Base-by-base conservation (phyloP, 2,888 invertebrate genomes). In the Platerodrilus igneus region DNA sequence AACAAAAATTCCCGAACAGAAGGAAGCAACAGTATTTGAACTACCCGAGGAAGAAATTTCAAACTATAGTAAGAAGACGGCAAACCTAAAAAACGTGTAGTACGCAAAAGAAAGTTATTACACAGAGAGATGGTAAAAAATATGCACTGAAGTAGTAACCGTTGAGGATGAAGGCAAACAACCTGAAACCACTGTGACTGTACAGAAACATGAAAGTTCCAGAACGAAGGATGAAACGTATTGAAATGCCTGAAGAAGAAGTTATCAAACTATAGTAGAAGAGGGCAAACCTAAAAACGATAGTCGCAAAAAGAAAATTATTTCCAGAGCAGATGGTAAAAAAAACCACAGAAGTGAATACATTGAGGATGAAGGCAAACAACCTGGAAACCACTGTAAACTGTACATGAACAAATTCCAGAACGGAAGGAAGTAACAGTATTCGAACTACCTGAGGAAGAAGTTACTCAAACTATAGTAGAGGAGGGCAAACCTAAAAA, bases 331-430 rank as follows among this genome's bases (percentile, higher is more conserved):
- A 3, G 59, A 58, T 17, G 60, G 56, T 3, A 57, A 56, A 32
- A 55, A 67, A 57, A 42, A 54, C 10, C 53, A 55, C 15, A 69
- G 69, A 57, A 70, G 74, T 48, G 66, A 68, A 50, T 73, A 72
- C 0, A 56, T 70, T 21, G 48, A 47, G 29, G 47, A 37, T 10
- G 51, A 53, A n/a, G 53, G 52, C 29, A 50, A 52, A 39, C 38
- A 44, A 36, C 46, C 48, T 3, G n/a, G 41, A 53, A 48, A 45
- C 42, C 1, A 48, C 47, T 17, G 48, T 56, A 33, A n/a, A 50
- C 50, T 27, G 37, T 48, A 36, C 34, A 49, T n/a, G n/a, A n/a
- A n/a, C n/a, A n/a, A n/a, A n/a, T n/a, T n/a, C n/a, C n/a, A n/a
- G n/a, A n/a, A n/a, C n/a, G n/a, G n/a, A n/a, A n/a, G n/a, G n/a